Conservation (phyloP, 2,113 vertebrate genomes). For the Micronycteris hirsuta region DNA sequence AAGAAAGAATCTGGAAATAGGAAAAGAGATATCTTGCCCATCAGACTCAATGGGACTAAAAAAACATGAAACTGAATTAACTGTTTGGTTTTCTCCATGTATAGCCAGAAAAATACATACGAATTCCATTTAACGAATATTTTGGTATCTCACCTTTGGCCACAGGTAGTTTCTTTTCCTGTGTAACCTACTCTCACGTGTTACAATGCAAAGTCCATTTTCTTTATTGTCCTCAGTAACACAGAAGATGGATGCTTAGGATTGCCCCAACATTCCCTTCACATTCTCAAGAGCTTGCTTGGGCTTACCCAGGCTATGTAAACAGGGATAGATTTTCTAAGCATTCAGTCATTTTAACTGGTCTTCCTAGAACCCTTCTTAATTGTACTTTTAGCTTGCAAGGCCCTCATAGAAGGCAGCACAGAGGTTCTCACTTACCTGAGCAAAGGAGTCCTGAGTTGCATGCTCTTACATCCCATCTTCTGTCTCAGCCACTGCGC, state of each 20-base stretch:
- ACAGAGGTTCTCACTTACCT: not conserved
- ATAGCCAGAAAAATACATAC: not conserved
- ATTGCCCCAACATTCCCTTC: not conserved
- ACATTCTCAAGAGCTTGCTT: not conserved
- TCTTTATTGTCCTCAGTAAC: not conserved
- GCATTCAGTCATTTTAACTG: not conserved
- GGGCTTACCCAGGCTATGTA: not conserved
- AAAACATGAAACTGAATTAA: not conserved
- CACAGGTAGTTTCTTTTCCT: not conserved
- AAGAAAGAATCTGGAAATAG: not conserved
- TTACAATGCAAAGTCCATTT: not conserved
- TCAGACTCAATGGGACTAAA: not conserved
- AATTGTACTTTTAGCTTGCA: not conserved
- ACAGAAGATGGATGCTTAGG: not conserved
- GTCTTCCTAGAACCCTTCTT: not conserved
- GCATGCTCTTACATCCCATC: not conserved
- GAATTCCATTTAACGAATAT: not conserved
- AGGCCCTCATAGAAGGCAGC: not conserved
- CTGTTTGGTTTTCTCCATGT: not conserved
- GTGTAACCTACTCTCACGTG: not conserved
- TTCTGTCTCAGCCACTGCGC: not conserved
- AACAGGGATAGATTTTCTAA: not conserved
- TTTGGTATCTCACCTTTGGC: not conserved
- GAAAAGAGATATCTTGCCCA: not conserved
- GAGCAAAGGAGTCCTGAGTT: not conserved